phyloP scores from a whole-genome alignment of 2,113 vertebrate genomes.

The Canis aureus region DNA sequence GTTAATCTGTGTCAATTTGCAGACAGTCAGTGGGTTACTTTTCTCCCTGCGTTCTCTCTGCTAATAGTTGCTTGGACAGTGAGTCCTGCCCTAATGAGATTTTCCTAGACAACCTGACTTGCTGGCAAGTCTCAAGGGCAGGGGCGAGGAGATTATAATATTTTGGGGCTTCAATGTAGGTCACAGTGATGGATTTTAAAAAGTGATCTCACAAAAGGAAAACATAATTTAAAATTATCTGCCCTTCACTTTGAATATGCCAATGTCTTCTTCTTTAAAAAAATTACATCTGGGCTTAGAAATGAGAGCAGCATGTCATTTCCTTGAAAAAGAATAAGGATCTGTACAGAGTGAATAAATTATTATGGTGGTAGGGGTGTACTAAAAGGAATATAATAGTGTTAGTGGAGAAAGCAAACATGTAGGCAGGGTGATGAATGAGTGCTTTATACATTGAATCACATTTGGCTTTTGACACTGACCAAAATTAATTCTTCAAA shows the following conservation, averaged over 20 bases:
- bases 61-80: conserved; percentile 60
- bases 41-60: conserved; percentile 34
- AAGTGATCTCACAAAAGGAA: conserved; percentile 15
- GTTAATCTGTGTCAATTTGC: conserved; percentile 73
- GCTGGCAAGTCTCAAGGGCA: neutral
- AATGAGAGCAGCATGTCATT: conserved; percentile 5
- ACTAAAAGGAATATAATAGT: neutral
- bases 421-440: conserved; percentile 31
- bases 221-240: conserved; percentile 52
- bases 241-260: conserved; percentile 15
- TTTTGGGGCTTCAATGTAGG: conserved; percentile 12
- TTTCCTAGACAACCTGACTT: conserved; percentile 61
- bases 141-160: neutral
- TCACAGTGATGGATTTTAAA: conserved; percentile 48
- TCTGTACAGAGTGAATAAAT: neutral
- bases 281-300: neutral
- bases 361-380: neutral
- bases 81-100: conserved; percentile 65
- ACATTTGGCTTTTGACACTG: conserved; percentile 56
- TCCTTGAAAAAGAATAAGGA: conserved; percentile 31
- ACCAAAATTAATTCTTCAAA: conserved; percentile 37
- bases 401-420: conserved; percentile 45
- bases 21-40: conserved; percentile 63
- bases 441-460: conserved; percentile 29
- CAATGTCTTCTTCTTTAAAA: neutral